Evolutionary conservation across 2,888 invertebrate genomes (phyloP).

Genomic region (Pollenia griseotomentosa): DNA sequence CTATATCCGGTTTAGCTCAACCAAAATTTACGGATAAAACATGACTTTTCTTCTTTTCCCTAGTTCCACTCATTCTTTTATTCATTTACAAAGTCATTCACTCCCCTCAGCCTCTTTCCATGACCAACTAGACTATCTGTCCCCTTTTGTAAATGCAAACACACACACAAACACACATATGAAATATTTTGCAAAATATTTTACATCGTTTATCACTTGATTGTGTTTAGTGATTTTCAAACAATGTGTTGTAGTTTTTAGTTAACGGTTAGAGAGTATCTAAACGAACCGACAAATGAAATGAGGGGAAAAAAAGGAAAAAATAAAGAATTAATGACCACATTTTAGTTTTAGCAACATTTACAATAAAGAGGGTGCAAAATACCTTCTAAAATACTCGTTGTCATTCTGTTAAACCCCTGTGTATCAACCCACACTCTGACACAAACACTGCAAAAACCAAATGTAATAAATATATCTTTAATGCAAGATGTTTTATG

Average conservation of each 20-base stretch:
- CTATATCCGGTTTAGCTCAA: constrained; percentile 71
- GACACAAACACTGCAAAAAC: constrained; percentile 19
- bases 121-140: not conserved
- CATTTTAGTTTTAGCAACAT: constrained; percentile 72
- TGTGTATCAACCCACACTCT: not conserved
- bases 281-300: constrained; percentile 51
- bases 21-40: constrained; percentile 46
- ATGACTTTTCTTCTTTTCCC: constrained; percentile 65
- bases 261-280: constrained; percentile 61
- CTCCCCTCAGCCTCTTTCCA: constrained; percentile 29
- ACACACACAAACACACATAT: constrained; percentile 43
- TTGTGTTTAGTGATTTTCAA: constrained; percentile 74
- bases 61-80: constrained; percentile 34
- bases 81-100: constrained; percentile 19
- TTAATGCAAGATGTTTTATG: constrained; percentile 73
- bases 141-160: not conserved
- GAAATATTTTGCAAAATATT: constrained; percentile 72
- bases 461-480: constrained; percentile 68
- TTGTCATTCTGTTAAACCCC: constrained; percentile 23
- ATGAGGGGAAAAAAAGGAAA: constrained; percentile 12
- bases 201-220: constrained; percentile 74
- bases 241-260: constrained; percentile 72
- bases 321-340: constrained; percentile 70
- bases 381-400: constrained; percentile 62
- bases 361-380: constrained; percentile 71